Evolutionary conservation across 2,888 invertebrate species (phyloP), one percentile per base, ranked within the genome.

Genomic region (Hanleya hanleyi): DNA sequence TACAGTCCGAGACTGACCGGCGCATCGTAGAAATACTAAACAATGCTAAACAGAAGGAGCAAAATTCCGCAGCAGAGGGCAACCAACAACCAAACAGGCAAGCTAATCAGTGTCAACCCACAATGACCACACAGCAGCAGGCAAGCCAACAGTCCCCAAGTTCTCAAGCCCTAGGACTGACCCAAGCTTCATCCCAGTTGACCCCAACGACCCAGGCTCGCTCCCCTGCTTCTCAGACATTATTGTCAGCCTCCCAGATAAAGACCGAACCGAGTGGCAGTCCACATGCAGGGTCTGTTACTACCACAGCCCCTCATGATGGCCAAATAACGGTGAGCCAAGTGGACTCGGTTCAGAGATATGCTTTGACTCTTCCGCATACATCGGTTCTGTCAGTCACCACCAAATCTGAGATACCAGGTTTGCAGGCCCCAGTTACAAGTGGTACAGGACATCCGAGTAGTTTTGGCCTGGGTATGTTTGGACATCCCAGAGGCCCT

Each of bases 21-120:
- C 74, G 87, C 41, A 87, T 87, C 18, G 79, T 87, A 76, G 87
- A 86, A 71, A 87, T 87, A 29, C 79, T 87, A 29, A 83, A 80
- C 71, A 86, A 82, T 66, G 80, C 81, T 12, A 78, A 78, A 57
- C 65, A 78, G 18, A 79, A 77, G n/a, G 82, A 81, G 62, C 77
- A 73, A 33, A 70, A 70, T n/a, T 64, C 50, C 15, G 62, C 37
- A 26, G 57, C 62, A n/a, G 51, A 69, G 26, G 22, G n/a, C 12
- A 18, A 35, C 36, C 18, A 35, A 26, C 2, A 32, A 35, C 2
- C 1, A 37, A 37, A 37, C 3, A n/a, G 64, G 18, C 32, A 6
- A 12, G 64, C 36, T 15, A 15, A 7, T 57, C 22, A 9, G 9
- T 9, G 29, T 57, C n/a, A 51, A n/a, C 26, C 67, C 32, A 69